Base-by-base conservation (phyloP, 2,888 invertebrate genomes). In the Nysson spinosus region DNA sequence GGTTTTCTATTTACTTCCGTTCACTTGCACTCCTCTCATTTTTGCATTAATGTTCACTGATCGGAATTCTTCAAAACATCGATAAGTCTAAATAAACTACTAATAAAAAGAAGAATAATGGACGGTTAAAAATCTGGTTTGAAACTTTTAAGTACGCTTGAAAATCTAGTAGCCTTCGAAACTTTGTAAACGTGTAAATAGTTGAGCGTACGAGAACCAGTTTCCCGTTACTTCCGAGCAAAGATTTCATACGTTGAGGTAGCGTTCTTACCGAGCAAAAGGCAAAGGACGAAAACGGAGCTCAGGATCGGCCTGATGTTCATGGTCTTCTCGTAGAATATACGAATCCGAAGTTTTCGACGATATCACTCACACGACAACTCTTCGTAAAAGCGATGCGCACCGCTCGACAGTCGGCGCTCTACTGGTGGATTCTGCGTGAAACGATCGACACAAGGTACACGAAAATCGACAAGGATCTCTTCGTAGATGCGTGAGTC, bases 201-300 rank as follows among this genome's bases (percentile, higher is more conserved):
- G n/a, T n/a, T n/a, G n/a, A n/a, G n/a, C n/a, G n/a, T n/a, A n/a
- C n/a, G n/a, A n/a, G n/a, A n/a, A n/a, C n/a, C 34, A 30, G 30
- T 30, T 34, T 4, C 14, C 4, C 14, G n/a, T 9, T 7, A 3
- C 7, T 3, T 34, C 16, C 28, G 20, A 11, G 30, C 4, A 30
- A 17, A 52, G 4, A 11, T 17, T 24, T 11, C 7, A 28, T 28
- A n/a, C 17, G 28, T 9, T 12, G 22, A 26, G 7, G 3, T 30
- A n/a, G 7, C 22, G 5, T 6, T 0, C 79, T 82, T 72, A 84
- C 83, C 83, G 22, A 67, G 68, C 54, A 72, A 47, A 40, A 82
- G 60, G 20, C 77, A 58, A 32, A 78, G 34, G 44, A 79, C 47
- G 44, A 79, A 63, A 56, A 72, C 71, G 32, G 73, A 64, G 44